Conservation (phyloP, 2,888 invertebrate genomes). For the Lasioglossum figueresi region DNA sequence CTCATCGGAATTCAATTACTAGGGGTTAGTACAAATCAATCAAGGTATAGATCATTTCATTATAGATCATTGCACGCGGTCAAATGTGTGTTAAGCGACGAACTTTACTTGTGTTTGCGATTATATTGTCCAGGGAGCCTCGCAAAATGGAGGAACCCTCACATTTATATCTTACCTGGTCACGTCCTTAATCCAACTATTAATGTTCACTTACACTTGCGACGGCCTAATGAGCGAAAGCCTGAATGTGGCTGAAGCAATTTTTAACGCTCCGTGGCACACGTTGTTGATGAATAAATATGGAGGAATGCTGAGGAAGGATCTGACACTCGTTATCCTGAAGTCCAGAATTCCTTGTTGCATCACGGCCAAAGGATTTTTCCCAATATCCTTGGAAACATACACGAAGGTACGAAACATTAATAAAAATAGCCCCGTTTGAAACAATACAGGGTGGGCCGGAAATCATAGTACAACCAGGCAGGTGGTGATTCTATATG, state of each 20-base stretch:
- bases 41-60: too few species aligned
- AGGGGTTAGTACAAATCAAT: not conserved
- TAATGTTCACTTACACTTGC: too few species aligned
- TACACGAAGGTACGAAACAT: slow-evolving; percentile 10
- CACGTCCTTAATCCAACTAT: too few species aligned
- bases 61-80: too few species aligned
- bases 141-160: not conserved
- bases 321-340: slow-evolving; percentile 20
- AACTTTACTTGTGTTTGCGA: not conserved
- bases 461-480: too few species aligned
- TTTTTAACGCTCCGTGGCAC: not conserved
- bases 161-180: not conserved
- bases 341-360: slow-evolving; percentile 38
- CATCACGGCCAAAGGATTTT: slow-evolving; percentile 60
- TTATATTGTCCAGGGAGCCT: not conserved
- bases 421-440: not conserved
- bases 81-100: too few species aligned
- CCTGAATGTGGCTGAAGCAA: too few species aligned
- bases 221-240: too few species aligned
- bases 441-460: too few species aligned
- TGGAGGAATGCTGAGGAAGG: not conserved
- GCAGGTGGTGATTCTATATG: too few species aligned
- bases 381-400: slow-evolving; percentile 49
- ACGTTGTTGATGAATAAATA: not conserved
- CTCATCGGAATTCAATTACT: not conserved